Percentiles rank a stretch among this genome's conserved stretches.
Conservation (phyloP, 2,888 invertebrate genomes). For the Pediacus dermestoides region DNA sequence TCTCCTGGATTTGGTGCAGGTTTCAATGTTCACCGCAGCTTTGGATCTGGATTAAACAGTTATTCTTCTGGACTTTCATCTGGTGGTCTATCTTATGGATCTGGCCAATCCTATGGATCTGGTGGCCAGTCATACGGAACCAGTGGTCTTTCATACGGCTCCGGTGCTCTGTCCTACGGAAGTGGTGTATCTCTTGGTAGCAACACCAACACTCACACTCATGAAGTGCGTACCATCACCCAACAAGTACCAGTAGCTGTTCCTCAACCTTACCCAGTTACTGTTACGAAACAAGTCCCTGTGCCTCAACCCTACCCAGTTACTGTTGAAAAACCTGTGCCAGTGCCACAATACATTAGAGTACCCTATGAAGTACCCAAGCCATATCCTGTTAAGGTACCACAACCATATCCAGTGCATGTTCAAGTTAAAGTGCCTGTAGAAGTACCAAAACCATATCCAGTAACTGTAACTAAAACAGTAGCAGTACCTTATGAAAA, state of each 20-base stretch:
- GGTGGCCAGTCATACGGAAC: slow-evolving; percentile 6
- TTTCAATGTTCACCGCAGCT: background rate
- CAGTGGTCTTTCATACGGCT: slow-evolving; percentile 9
- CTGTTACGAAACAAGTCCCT: slow-evolving; percentile 34
- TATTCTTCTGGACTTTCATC: slow-evolving; percentile 3
- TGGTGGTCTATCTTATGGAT: background rate
- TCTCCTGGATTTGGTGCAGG: slow-evolving; percentile 6
- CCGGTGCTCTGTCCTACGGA: slow-evolving; percentile 1
- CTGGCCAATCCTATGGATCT: background rate
- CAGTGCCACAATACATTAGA: slow-evolving; percentile 30
- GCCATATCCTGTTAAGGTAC: slow-evolving; percentile 38
- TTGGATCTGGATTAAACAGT: slow-evolving; percentile 4
- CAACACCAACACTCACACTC: too few species aligned
- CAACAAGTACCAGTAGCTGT: slow-evolving; percentile 38
- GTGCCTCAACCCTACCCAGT: slow-evolving; percentile 42
- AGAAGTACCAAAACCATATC: slow-evolving; percentile 35
- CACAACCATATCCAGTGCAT: slow-evolving; percentile 33
- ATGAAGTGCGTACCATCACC: slow-evolving; percentile 33
- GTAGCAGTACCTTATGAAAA: slow-evolving; percentile 29
- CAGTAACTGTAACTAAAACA: slow-evolving; percentile 25
- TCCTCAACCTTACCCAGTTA: slow-evolving; percentile 42
- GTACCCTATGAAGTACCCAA: slow-evolving; percentile 36
- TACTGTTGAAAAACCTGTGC: slow-evolving; percentile 31
- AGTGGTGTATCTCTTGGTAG: slow-evolving; percentile 19
- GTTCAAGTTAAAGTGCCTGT: slow-evolving; percentile 30